These are phyloP conservation scores for Coenonympha arcania DNA, from an alignment of 2,888 invertebrate genomes.

Conservation along the genomic window DNA sequence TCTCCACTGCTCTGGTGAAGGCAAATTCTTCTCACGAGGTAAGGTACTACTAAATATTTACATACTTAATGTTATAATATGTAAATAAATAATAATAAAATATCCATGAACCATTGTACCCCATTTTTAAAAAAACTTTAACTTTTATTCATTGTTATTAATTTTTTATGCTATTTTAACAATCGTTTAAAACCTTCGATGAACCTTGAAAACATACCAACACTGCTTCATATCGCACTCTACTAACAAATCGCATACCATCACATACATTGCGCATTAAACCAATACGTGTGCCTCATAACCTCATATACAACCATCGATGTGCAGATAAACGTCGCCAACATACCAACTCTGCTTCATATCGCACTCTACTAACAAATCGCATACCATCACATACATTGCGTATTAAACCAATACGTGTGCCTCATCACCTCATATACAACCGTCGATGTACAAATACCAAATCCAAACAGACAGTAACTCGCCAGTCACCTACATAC, in stretches of 20 bases:
- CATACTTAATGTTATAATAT: not conserved
- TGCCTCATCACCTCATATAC: conserved; percentile 14
- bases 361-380: too few species aligned
- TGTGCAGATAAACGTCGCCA: conserved; percentile 73
- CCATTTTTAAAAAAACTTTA: not conserved
- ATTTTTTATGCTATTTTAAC: too few species aligned
- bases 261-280: conserved; percentile 13
- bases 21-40: conserved; percentile 18
- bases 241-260: too few species aligned
- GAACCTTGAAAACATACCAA: too few species aligned
- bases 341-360: not conserved
- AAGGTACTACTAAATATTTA: conserved; percentile 9
- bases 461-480: conserved; percentile 83
- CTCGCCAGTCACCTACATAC: too few species aligned
- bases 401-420: conserved; percentile 10
- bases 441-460: conserved; percentile 66
- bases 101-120: not conserved
- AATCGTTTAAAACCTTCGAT: conserved; percentile 25
- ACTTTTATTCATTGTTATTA: too few species aligned
- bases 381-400: too few species aligned
- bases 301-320: conserved; percentile 19
- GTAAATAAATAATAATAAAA: not conserved
- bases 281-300: conserved; percentile 8
- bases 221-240: not conserved
- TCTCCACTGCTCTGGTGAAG: conserved; percentile 16